These are phyloP conservation scores for Machimus atricapillus DNA, from an alignment of 2,888 invertebrate genomes.

Conservation along the genomic window DNA sequence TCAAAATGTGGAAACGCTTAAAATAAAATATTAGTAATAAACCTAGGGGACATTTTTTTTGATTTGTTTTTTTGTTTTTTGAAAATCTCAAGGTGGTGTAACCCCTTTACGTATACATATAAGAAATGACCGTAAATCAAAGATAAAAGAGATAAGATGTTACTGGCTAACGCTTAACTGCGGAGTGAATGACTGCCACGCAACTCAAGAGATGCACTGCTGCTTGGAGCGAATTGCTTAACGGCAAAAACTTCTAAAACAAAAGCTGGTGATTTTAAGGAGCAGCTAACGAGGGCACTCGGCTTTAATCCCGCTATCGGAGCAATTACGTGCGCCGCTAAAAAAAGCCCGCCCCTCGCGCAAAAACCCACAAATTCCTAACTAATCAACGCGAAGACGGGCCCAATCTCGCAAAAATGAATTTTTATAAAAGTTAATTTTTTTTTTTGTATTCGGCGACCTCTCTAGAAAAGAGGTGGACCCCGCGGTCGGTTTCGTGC, in stretches of 20 bases:
- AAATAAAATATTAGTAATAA: too few species aligned
- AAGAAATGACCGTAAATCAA: too few species aligned
- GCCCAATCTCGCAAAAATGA: not conserved
- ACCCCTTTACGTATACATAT: too few species aligned
- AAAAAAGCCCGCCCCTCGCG: not conserved
- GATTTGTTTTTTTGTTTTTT: too few species aligned
- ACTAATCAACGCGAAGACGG: not conserved
- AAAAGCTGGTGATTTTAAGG: not conserved
- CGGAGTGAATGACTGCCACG: too few species aligned
- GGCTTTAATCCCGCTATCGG: not conserved
- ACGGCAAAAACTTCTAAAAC: not conserved
- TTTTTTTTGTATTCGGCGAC: not conserved
- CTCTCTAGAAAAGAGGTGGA: not conserved
- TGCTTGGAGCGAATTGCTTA: not conserved
- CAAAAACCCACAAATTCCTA: conserved; percentile 19
- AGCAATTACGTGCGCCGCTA: not conserved
- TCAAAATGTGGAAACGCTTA: too few species aligned
- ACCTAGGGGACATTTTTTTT: too few species aligned
- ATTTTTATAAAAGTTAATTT: not conserved
- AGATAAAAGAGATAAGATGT: not conserved
- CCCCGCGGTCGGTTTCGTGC: not conserved
- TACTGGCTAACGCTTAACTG: not conserved
- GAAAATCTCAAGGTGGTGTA: too few species aligned
- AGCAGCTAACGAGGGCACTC: not conserved
- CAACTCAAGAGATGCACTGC: not conserved